Percentiles rank a stretch among this genome's conserved stretches.
phyloP scores from a whole-genome alignment of 2,888 invertebrate genomes.

The Catocala fraxini region DNA sequence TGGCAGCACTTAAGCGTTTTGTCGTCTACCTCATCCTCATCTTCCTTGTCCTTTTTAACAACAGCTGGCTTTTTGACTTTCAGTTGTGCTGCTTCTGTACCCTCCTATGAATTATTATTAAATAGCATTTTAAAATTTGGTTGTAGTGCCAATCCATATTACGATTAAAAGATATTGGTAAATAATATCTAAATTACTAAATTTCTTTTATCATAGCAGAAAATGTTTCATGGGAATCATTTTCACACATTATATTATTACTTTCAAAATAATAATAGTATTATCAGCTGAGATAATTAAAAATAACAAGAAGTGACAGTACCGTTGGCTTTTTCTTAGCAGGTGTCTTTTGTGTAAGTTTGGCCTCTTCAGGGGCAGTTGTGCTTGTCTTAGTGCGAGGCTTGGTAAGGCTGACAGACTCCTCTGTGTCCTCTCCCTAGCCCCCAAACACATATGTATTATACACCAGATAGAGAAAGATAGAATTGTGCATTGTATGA shows the following conservation, averaged over 20 bases:
- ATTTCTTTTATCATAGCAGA: too few relatives aligned
- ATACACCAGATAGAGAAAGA: conserved; percentile 48
- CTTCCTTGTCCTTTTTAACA: conserved; percentile 72
- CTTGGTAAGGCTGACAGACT: conserved; percentile 83
- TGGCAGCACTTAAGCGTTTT: conserved; percentile 42
- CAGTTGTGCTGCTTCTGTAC: conserved; percentile 80
- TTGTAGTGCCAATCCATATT: conserved; percentile 2
- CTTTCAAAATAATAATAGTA: background rate
- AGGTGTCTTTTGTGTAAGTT: conserved; percentile 84
- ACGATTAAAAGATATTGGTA: too few relatives aligned
- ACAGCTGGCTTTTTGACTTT: conserved; percentile 84
- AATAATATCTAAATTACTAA: too few relatives aligned
- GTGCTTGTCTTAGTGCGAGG: conserved; percentile 84
- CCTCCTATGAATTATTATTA: conserved; percentile 70
- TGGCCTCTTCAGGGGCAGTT: conserved; percentile 83
- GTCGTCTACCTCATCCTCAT: conserved; percentile 75
- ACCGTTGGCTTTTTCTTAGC: conserved; percentile 85
- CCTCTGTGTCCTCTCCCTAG: conserved; percentile 83
- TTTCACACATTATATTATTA: background rate
- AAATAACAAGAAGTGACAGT: conserved; percentile 58
- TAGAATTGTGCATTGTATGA: conserved; percentile 18
- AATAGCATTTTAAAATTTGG: conserved; percentile 28
- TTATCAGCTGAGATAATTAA: conserved; percentile 72
- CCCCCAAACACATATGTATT: conserved; percentile 62
- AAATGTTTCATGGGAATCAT: too few relatives aligned